Conservation (phyloP, 35 echinoderm and acorn worm species). For the Strongylocentrotus purpuratus region DNA sequence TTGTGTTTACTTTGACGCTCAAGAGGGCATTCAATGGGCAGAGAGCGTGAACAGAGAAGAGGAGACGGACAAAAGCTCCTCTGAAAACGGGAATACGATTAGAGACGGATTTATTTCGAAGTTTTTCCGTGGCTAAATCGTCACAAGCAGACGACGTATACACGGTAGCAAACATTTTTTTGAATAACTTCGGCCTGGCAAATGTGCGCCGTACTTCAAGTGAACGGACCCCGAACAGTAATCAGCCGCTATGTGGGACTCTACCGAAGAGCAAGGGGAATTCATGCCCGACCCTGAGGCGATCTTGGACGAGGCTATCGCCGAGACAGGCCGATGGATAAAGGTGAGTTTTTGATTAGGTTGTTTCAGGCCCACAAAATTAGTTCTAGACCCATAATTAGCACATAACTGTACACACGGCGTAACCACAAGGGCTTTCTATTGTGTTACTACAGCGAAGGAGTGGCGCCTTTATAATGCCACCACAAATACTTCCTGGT, state of each 20-base stretch:
- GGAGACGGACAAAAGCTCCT: not conserved
- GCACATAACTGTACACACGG: not conserved
- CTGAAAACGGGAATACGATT: not conserved
- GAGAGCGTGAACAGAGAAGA: not conserved
- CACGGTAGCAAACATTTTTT: not conserved
- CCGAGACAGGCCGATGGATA: conserved; percentile 15
- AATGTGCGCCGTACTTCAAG: not conserved
- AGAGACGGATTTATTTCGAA: not conserved
- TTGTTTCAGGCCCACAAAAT: not conserved
- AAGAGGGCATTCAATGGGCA: not conserved
- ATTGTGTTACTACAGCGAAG: not conserved
- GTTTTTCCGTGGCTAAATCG: not conserved
- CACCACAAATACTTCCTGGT: conserved; percentile 20
- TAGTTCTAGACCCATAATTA: not conserved
- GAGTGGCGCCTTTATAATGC: not conserved
- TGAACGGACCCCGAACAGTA: not conserved
- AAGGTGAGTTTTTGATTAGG: not conserved
- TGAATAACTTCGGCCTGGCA: not conserved
- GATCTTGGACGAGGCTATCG: conserved; percentile 31
- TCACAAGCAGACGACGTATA: not conserved
- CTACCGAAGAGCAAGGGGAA: not conserved
- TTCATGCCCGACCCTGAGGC: conserved; percentile 33
- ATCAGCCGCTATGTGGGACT: conserved; percentile 12
- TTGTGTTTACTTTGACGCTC: not conserved
- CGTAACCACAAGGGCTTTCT: not conserved